Base-by-base conservation (phyloP, 2,113 vertebrate species). In the Phalacrocorax carbo region DNA sequence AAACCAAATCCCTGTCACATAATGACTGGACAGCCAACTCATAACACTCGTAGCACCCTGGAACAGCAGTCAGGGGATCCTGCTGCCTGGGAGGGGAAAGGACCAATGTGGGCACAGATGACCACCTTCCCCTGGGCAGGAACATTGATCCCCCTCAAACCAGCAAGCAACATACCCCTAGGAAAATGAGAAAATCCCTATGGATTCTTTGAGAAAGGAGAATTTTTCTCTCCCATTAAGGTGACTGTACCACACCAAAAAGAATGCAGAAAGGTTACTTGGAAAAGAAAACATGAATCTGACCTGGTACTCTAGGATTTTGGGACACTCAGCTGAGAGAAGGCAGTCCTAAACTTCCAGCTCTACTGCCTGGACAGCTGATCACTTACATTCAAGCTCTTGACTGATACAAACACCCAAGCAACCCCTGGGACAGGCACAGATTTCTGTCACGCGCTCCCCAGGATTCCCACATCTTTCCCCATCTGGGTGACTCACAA, bases 401-500 rank as follows among this genome's bases (percentile, higher is more conserved):
- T 60, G 49, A 69, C 17, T 52, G 34, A 44, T 17, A 13, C 6
- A 44, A 69, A 71, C 22, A 38, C 5, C 0, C 2, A 82, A 86
- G 36, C 26, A 91, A 27, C 9, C 16, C 20, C 51, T 42, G 32
- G 52, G 16, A 68, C 57, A 68, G 34, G 10, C 11, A 51, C 36
- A 89, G 9, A 26, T 76, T 72, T 54, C 68, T 86, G 68, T 62
- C 42, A 71, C 20, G 1, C 5, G 2, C 14, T 1, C 2, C 15
- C 2, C 2, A 5, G 0, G 12, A 18, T 40, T 79, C 10, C 36
- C 3, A 1, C 5, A 0, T 44, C 36, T 66, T 66, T 20, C 17
- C 20, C 9, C 1, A 0, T 34, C 49, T 81, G 21, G 13, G 25
- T 69, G n/a, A 58, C n/a, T 68, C 34, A n/a, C 49, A 57, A 49